Conservation (phyloP, 2,888 invertebrate genomes). For the Gortyna flavago region DNA sequence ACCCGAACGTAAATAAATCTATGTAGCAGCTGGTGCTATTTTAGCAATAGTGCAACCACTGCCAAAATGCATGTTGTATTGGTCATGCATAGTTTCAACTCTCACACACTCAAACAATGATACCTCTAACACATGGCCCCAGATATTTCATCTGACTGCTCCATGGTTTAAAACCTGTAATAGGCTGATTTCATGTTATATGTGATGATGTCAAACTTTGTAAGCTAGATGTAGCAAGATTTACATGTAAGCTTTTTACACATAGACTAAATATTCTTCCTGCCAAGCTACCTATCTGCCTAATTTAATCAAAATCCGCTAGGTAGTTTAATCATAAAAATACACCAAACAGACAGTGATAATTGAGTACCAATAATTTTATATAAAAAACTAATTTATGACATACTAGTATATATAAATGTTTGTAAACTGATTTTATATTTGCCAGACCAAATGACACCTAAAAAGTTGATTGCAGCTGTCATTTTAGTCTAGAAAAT, state of each 20-base stretch:
- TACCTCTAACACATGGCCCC: neutral
- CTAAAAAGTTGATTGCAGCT: neutral
- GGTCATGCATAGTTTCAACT: neutral
- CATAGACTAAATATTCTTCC: neutral
- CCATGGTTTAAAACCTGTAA: neutral
- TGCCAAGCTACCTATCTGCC: neutral
- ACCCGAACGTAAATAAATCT: neutral
- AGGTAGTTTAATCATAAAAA: neutral
- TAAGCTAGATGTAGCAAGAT: neutral
- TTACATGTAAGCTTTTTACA: neutral
- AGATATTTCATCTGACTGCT: neutral
- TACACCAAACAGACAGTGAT: neutral
- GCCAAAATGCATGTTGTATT: neutral
- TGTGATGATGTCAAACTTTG: neutral
- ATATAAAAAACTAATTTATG: neutral
- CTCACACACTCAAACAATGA: neutral
- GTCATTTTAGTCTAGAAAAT: neutral
- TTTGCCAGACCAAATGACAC: neutral
- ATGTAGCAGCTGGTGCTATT: neutral
- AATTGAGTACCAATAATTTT: neutral
- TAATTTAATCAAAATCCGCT: neutral
- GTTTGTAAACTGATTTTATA: neutral
- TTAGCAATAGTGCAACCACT: neutral
- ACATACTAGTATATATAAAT: neutral
- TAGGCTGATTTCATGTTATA: slow-evolving; percentile 1